Conservation (phyloP, 1,140 invertebrate genomes). For the Meloidogyne hapla region DNA sequence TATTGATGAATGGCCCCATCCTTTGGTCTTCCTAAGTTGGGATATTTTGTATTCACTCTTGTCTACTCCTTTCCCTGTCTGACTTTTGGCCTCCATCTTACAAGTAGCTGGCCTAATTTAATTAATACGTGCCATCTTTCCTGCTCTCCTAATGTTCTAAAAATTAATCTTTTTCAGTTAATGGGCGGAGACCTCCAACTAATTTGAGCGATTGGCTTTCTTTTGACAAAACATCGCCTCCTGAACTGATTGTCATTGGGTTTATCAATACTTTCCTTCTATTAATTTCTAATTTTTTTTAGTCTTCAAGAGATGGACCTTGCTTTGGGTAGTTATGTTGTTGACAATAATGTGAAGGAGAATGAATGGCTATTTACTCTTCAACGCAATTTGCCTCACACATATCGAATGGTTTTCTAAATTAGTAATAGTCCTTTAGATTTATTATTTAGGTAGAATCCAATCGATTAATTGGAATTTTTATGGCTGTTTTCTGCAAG, state of each 20-base stretch:
- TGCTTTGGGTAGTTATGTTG: conserved; percentile 60
- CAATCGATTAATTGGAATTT: conserved; percentile 61
- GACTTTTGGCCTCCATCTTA: too few relatives aligned
- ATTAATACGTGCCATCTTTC: background rate
- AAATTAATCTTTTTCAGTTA: conserved; percentile 44
- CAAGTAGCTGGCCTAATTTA: too few relatives aligned
- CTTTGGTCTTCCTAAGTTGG: too few relatives aligned
- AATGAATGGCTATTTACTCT: conserved; percentile 55
- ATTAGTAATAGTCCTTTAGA: background rate
- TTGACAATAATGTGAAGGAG: conserved; percentile 54
- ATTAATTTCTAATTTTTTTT: conserved; percentile 25
- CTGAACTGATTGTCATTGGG: conserved; percentile 62
- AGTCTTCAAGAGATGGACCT: conserved; percentile 64
- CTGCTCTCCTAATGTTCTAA: conserved; percentile 21
- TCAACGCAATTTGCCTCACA: conserved; percentile 35
- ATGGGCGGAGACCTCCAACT: conserved; percentile 52
- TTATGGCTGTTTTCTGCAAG: conserved; percentile 51
- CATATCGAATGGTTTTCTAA: conserved; percentile 41
- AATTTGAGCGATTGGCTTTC: conserved; percentile 52
- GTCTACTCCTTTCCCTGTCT: too few relatives aligned
- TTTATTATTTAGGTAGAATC: conserved; percentile 41
- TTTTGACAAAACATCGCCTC: conserved; percentile 33
- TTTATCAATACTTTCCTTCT: conserved; percentile 12
- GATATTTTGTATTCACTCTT: too few relatives aligned
- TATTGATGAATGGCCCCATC: background rate